Evolutionary conservation across 2,113 vertebrate genomes (phyloP).

Genomic region (Chloropsis hardwickii): DNA sequence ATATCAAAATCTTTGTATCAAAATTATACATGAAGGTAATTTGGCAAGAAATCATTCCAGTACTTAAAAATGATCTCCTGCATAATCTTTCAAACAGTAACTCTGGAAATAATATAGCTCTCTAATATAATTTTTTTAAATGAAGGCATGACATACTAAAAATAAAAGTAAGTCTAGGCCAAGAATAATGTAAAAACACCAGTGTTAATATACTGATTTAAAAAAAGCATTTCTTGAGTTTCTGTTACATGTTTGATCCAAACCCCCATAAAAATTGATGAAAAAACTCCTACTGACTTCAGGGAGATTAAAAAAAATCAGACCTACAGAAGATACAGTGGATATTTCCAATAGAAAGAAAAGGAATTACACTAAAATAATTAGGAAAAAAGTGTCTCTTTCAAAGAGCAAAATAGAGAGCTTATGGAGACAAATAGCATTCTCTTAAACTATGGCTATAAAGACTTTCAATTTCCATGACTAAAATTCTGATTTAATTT

Average conservation of each 20-base stretch:
- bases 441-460: neutral
- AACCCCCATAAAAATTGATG: neutral
- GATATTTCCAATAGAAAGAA: neutral
- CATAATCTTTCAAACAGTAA: slow-evolving; percentile 23
- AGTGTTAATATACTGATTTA: neutral
- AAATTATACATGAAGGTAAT: slow-evolving; percentile 16
- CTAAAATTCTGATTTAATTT: neutral
- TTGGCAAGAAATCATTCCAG: neutral
- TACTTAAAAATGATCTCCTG: slow-evolving; percentile 25
- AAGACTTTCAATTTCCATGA: neutral
- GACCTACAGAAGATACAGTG: neutral
- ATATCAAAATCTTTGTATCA: slow-evolving; percentile 42
- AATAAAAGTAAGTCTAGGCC: neutral
- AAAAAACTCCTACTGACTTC: neutral
- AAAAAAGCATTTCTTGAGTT: neutral
- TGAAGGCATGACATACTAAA: neutral
- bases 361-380: neutral
- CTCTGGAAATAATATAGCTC: slow-evolving; percentile 4
- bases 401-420: neutral
- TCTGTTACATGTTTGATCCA: neutral
- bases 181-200: neutral
- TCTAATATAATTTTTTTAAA: neutral
- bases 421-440: neutral
- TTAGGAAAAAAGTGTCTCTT: neutral
- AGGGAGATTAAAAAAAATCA: neutral